Conservation (phyloP, 2,113 vertebrate genomes). For the Maccullochella peelii region DNA sequence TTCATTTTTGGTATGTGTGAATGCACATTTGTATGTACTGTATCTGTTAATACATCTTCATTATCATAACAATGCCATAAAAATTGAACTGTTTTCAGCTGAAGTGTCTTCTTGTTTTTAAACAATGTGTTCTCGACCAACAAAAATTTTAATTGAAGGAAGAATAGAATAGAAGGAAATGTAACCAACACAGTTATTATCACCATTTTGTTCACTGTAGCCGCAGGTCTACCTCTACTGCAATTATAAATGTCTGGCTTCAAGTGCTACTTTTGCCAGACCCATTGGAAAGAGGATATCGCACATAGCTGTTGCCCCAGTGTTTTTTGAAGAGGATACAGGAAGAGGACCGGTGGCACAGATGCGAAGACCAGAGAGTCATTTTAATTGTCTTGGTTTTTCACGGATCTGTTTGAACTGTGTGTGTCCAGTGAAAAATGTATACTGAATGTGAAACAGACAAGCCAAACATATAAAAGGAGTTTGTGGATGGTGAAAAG, state of each 20-base stretch:
- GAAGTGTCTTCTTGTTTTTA: background rate
- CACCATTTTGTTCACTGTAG: background rate
- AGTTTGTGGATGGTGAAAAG: constrained; percentile 1
- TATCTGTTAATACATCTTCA: background rate
- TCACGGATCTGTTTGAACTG: background rate
- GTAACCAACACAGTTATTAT: background rate
- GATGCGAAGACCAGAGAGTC: background rate
- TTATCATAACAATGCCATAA: constrained; percentile 11
- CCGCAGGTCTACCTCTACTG: background rate
- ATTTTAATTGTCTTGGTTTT: constrained; percentile 9
- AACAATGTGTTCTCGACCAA: background rate
- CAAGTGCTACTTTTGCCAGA: background rate
- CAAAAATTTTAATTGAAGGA: background rate
- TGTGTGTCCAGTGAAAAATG: background rate
- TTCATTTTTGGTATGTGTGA: constrained; percentile 20
- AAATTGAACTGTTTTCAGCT: constrained; percentile 8
- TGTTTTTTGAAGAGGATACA: background rate
- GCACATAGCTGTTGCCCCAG: background rate
- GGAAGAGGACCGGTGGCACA: background rate
- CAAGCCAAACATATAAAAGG: background rate
- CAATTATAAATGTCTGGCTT: background rate
- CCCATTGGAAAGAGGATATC: background rate
- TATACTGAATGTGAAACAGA: background rate
- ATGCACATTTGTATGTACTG: constrained; percentile 11
- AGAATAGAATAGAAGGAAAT: background rate